A percentile compares a stretch with the other conserved stretches of the same genome.
Evolutionary conservation across 1,140 invertebrate genomes (phyloP).

Genomic region (Drosophila equinoxialis): DNA sequence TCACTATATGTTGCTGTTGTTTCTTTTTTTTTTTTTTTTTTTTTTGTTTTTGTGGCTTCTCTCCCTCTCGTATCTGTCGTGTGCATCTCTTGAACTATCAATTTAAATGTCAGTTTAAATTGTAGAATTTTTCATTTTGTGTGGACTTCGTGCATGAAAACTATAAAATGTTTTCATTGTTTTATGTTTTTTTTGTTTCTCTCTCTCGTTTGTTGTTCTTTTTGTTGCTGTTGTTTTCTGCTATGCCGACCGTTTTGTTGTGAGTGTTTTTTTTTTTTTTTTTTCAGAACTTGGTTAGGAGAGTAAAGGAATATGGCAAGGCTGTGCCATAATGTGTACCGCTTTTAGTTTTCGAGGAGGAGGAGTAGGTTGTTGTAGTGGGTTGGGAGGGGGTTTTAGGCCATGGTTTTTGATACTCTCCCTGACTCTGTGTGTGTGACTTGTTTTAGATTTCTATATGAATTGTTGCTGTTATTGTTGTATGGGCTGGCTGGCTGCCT

Average conservation of each 20-base stretch:
- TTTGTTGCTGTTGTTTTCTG: constrained; percentile 23
- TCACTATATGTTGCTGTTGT: constrained; percentile 17
- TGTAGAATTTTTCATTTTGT: constrained; percentile 82
- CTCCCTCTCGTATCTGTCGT: constrained; percentile 69
- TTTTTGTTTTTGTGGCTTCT: constrained; percentile 40
- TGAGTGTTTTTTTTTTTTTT: not conserved
- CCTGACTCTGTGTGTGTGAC: constrained; percentile 48
- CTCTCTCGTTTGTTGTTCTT: constrained; percentile 23
- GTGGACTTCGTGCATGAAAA: constrained; percentile 81
- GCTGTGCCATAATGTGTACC: constrained; percentile 40
- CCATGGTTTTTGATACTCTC: constrained; percentile 32
- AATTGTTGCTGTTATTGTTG: not conserved
- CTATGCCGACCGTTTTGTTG: constrained; percentile 9
- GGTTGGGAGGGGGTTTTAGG: constrained; percentile 38
- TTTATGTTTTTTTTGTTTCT: constrained; percentile 49
- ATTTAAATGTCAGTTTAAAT: constrained; percentile 83
- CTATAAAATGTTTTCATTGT: constrained; percentile 80
- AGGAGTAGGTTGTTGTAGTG: constrained; percentile 48
- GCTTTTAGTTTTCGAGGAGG: constrained; percentile 46
- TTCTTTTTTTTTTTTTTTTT: constrained; percentile 4
- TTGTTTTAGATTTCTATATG: constrained; percentile 76
- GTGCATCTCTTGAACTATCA: constrained; percentile 82
- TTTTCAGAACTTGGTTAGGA: constrained; percentile 66
- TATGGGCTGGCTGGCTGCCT: constrained; percentile 65
- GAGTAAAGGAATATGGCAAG: constrained; percentile 50